Percentiles rank a stretch among this genome's conserved stretches.
Conservation (phyloP, 53 echinoderm and acorn worm species). For the Astropecten irregularis region DNA sequence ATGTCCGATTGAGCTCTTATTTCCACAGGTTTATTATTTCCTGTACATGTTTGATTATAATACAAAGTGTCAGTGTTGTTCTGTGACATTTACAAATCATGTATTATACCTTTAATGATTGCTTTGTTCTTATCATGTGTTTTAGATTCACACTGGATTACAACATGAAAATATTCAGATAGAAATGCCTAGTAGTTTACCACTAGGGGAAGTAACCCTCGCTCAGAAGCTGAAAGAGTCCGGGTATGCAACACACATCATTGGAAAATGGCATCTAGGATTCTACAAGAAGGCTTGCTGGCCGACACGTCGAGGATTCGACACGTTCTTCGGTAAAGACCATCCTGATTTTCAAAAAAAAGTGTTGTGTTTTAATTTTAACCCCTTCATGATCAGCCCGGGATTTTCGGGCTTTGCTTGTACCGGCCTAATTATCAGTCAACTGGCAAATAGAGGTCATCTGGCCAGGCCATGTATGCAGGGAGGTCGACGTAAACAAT, state of each 20-base stretch:
- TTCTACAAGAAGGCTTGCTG: slow-evolving; percentile 72
- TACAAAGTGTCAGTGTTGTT: too few relatives aligned
- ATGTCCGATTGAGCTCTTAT: too few relatives aligned
- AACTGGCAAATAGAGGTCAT: too few relatives aligned
- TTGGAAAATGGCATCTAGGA: slow-evolving; percentile 89
- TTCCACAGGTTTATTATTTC: too few relatives aligned
- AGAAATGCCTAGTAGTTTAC: slow-evolving; percentile 59
- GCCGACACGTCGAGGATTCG: slow-evolving; percentile 79
- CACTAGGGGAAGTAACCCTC: slow-evolving; percentile 58
- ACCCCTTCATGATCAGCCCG: neutral
- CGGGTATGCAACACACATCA: slow-evolving; percentile 68
- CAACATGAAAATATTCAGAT: slow-evolving; percentile 63
- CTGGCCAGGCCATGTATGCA: too few relatives aligned
- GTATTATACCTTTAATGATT: too few relatives aligned
- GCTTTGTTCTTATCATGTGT: too few relatives aligned
- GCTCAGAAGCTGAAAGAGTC: slow-evolving; percentile 76
- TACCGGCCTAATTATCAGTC: neutral
- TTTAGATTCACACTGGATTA: slow-evolving; percentile 71
- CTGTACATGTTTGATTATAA: too few relatives aligned
- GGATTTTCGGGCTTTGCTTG: neutral
- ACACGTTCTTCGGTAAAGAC: slow-evolving; percentile 76
- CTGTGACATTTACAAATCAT: too few relatives aligned
- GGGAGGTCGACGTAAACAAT: too few relatives aligned
- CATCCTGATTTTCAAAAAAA: neutral
- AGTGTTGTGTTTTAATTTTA: neutral